Conservation (phyloP, 2,888 invertebrate genomes). For the Malacosoma neustria region DNA sequence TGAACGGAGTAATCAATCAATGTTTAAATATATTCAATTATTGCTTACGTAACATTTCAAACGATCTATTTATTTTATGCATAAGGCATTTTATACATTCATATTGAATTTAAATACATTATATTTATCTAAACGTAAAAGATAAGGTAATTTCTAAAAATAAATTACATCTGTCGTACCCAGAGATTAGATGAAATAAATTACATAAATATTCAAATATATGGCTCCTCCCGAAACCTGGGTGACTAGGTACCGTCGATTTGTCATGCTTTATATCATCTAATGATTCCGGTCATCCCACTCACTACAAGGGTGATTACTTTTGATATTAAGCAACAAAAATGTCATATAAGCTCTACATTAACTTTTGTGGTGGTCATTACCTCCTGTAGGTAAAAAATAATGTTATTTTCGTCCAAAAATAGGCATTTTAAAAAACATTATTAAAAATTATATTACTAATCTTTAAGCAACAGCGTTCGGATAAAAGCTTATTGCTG, state of each 20-base stretch:
- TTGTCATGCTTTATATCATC: conserved; percentile 7
- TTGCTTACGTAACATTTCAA: no score
- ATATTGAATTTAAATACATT: no score
- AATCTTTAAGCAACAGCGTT: background rate
- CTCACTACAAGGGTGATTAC: background rate
- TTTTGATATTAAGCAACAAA: conserved; percentile 1
- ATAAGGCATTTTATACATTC: no score
- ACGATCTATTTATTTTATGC: no score
- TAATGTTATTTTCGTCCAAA: background rate
- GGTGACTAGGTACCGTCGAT: conserved; percentile 2
- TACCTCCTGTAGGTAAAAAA: background rate
- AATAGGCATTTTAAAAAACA: background rate
- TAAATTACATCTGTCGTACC: background rate
- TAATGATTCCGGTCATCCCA: conserved; percentile 3
- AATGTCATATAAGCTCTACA: background rate
- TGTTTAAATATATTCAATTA: no score
- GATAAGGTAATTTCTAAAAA: background rate
- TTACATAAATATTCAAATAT: background rate
- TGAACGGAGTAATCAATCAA: no score
- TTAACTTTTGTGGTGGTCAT: background rate
- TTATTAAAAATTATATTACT: background rate
- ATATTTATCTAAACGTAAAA: background rate
- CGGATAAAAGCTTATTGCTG: background rate
- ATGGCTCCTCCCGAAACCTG: background rate
- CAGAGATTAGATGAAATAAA: background rate